Conservation (phyloP, 2,797 vertebrate genomes). For the Sebastiscus albofasciatus region DNA sequence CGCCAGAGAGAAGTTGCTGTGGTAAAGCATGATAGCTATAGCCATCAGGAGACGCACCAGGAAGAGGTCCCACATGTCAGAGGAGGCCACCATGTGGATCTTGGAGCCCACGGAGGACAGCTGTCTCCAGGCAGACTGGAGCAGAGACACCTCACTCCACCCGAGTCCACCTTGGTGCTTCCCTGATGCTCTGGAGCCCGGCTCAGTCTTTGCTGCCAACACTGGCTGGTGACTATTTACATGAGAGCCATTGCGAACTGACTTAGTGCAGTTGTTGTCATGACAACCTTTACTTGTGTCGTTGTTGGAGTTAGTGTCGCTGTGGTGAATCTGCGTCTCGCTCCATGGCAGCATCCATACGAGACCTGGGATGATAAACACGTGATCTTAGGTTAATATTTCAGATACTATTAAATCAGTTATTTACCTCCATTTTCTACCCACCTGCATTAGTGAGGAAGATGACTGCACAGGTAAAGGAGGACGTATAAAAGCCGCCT, state of each 20-base stretch:
- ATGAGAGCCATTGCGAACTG: conserved; percentile 62
- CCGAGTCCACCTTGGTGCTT: conserved; percentile 7
- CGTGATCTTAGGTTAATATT: neutral
- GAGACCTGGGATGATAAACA: conserved; percentile 80
- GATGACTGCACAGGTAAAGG: conserved; percentile 89
- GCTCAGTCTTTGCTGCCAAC: neutral
- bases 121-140: conserved; percentile 81
- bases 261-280: conserved; percentile 46
- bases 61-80: conserved; percentile 93
- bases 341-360: conserved; percentile 91
- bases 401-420: neutral
- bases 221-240: conserved; percentile 23
- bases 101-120: conserved; percentile 81
- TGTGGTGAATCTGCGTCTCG: conserved; percentile 62
- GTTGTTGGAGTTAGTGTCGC: conserved; percentile 65
- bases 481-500: conserved; percentile 91
- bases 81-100: conserved; percentile 85
- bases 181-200: neutral
- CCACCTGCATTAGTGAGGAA: conserved; percentile 93
- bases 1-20: conserved; percentile 94
- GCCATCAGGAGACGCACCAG: conserved; percentile 93
- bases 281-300: conserved; percentile 38
- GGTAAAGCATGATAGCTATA: conserved; percentile 91
- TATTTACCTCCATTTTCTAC: neutral
- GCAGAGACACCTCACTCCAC: conserved; percentile 55